Base-by-base conservation (phyloP, 2,888 invertebrate genomes). In the Tenthredo amoena region DNA sequence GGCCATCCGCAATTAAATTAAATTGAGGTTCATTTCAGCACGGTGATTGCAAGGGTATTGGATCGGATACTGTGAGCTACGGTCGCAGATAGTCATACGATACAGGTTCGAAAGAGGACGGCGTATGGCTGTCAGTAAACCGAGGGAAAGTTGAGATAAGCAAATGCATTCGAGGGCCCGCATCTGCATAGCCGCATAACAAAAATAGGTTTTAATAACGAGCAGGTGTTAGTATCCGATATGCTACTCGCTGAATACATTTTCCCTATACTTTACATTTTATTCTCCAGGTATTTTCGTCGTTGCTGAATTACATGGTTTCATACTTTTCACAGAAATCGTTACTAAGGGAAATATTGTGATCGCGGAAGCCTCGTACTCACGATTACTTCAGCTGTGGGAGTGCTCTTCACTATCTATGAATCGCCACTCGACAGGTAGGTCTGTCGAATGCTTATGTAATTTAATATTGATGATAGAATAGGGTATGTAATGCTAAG, bases 1-100 rank as follows among this genome's bases (percentile, higher is more conserved):
- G 62, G 15, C 62, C 62, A 12, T 10, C 37, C 81, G 81, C 21
- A 81, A 81, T 81, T 58, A n/a, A 81, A 81, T 81, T 81, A 62
- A 81, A 81, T 81, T 81, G 81, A 81, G 81, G 40, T 37, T 40
- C 21, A 62, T 62, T 50, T 62, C 40, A 58, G 62, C 81, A 2
- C 21, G 12, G 34, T 62, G 62, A 81, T 62, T 81, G 58, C 37
- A 12, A 81, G 40, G 34, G 34, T 62, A 40, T 81, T 81, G 79
- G 34, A 79, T 58, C 47, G 21, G 31, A 76, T 50, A 40, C 76
- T 26, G 47, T 47, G 47, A 76, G 76, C 26, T 76, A 76, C 76
- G 26, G 43, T 76, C 76, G 31, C 47, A 76, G 43, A 76, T 76
- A 76, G 43, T 26, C 76, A 15, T 21, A 26, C 12, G 47, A 21